These are phyloP conservation scores for Zoanthus sociatus DNA, from an alignment of 92 coral and sea anemone genomes.

Conservation along the genomic window DNA sequence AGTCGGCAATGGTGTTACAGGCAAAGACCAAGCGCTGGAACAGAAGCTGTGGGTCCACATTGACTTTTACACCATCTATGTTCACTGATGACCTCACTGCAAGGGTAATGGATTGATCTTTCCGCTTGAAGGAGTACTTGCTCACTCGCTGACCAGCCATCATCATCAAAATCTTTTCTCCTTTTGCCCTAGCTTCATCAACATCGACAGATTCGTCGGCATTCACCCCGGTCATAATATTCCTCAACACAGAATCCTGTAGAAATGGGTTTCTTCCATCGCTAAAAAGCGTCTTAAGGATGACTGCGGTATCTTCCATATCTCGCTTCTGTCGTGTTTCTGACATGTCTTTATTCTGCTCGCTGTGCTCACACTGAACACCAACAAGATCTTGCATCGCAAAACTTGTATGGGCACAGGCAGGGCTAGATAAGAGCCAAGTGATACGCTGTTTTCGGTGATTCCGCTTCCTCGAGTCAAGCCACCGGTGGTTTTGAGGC, in stretches of 20 bases:
- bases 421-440: conserved; percentile 63
- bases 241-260: no score
- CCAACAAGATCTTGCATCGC: conserved; percentile 7
- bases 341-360: neutral
- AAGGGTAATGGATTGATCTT: no score
- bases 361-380: neutral
- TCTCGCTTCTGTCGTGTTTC: neutral
- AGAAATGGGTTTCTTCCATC: neutral
- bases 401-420: conserved; percentile 9
- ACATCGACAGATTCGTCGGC: no score
- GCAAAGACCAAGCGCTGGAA: no score
- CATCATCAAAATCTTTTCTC: neutral
- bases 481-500: conserved; percentile 62
- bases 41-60: no score
- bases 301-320: neutral
- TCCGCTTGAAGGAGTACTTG: no score
- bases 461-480: conserved; percentile 65
- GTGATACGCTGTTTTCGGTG: conserved; percentile 48
- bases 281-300: neutral
- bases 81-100: no score
- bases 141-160: no score
- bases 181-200: no score
- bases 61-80: neutral
- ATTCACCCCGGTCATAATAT: no score
- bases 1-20: no score